phyloP scores from a whole-genome alignment of 2,888 invertebrate species.

The Zeuzera pyrina region DNA sequence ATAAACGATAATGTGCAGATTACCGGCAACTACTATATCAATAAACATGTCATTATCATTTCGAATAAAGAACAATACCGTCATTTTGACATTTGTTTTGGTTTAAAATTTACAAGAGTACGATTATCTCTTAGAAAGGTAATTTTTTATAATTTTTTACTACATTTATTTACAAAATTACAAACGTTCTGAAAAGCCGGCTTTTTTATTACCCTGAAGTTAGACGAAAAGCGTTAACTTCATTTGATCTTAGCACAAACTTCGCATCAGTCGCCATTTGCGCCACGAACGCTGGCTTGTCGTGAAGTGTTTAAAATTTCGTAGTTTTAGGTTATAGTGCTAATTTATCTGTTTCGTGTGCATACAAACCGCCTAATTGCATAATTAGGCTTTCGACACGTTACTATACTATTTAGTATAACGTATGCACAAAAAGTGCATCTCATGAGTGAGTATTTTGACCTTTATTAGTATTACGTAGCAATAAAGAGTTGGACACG shows the following conservation, averaged over 20 bases:
- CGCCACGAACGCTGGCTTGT: slow-evolving; percentile 62
- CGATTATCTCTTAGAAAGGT: slow-evolving; percentile 55
- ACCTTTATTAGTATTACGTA: slow-evolving; percentile 28
- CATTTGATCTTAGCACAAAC: slow-evolving; percentile 29
- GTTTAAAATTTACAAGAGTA: slow-evolving; percentile 69
- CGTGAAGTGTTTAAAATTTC: slow-evolving; percentile 46
- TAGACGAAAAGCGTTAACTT: slow-evolving; percentile 19
- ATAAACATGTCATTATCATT: too few relatives aligned
- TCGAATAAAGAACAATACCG: slow-evolving; percentile 29
- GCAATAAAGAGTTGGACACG: slow-evolving; percentile 35
- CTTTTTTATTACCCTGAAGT: slow-evolving; percentile 39
- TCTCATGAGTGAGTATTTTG: slow-evolving; percentile 44
- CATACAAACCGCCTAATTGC: slow-evolving; percentile 28
- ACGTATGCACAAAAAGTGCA: slow-evolving; percentile 31
- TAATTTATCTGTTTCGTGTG: slow-evolving; percentile 43
- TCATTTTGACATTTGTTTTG: slow-evolving; percentile 57
- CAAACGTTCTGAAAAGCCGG: slow-evolving; percentile 29
- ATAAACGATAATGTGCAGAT: too few relatives aligned
- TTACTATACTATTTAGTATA: slow-evolving; percentile 17
- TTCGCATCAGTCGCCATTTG: slow-evolving; percentile 67
- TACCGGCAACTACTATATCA: too few relatives aligned
- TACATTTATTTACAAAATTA: slow-evolving; percentile 20
- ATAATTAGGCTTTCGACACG: slow-evolving; percentile 19
- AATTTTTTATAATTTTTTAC: slow-evolving; percentile 30
- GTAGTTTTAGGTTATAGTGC: slow-evolving; percentile 62